Conservation (phyloP, 2,113 vertebrate species). For the Ptyas mucosa region DNA sequence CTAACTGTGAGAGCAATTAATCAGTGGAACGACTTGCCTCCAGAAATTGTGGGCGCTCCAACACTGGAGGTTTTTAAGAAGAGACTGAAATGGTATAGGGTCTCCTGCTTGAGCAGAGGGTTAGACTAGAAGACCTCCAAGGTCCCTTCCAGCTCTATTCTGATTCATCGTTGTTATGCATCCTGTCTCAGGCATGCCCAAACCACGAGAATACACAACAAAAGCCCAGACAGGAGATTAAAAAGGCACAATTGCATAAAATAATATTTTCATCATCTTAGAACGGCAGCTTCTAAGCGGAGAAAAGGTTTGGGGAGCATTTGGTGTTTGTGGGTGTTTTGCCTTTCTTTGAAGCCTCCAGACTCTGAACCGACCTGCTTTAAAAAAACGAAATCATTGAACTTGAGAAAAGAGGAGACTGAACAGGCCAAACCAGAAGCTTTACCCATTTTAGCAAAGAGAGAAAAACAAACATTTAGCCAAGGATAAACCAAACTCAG, state of each 20-base stretch:
- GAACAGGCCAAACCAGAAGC: neutral
- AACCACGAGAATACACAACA: neutral
- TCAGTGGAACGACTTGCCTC: neutral
- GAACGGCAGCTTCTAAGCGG: neutral
- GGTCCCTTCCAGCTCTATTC: too few species aligned
- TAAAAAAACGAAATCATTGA: neutral
- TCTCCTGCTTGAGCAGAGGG: too few species aligned
- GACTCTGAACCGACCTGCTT: neutral
- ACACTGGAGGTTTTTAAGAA: neutral
- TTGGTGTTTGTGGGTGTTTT: neutral
- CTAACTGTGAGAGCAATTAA: neutral
- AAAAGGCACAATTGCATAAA: neutral
- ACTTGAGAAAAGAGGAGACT: neutral
- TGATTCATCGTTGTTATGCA: neutral
- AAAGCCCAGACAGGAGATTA: neutral
- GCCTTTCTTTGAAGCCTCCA: neutral
- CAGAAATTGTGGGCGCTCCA: neutral
- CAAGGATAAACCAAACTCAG: neutral
- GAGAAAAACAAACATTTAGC: neutral
- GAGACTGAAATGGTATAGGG: too few species aligned
- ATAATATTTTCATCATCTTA: neutral
- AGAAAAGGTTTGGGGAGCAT: neutral
- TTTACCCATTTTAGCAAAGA: neutral
- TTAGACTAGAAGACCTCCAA: too few species aligned
- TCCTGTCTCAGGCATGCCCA: neutral